Evolutionary conservation across 2,113 vertebrate species (phyloP), one percentile per base, ranked within the genome.

Genomic region (Lophotis ruficrista): DNA sequence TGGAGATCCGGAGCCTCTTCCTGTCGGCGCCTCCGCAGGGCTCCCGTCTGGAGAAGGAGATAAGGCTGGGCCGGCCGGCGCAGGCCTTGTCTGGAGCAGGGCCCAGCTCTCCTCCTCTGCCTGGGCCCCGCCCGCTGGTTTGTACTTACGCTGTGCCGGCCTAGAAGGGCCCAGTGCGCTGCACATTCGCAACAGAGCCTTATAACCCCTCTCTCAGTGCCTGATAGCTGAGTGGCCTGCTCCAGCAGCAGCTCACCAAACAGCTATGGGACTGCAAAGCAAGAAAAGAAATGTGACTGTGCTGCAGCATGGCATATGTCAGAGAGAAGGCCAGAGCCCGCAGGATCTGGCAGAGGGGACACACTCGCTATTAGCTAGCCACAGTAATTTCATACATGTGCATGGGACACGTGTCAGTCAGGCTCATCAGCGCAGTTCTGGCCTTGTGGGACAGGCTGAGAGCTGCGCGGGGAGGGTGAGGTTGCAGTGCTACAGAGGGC

Each of bases 151-250:
- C 7, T 25, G 4, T 22, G 2, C 33, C 28, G 4, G 54, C 33
- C 8, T 18, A 10, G 20, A 11, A 25, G 30, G n/a, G 38, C 38
- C 30, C 28, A 1, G 47, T 6, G 28, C 1, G 10, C 14, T 12
- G 35, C 21, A 7, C 4, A 0, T 5, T 18, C 1, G 0, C 35
- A 28, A 31, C 31, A 17, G 2, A 1, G 18, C 1, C 0, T 18
- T 28, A 23, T 10, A 15, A 19, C 30, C 71, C 7, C 27, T 41
- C 7, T 51, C 41, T 43, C 41, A 43, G 41, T 16, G 41, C 48
- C 48, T 48, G 21, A 48, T 12, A 3, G 27, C 21, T 31, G 35
- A 6, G 5, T 2, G 53, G 37, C 14, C 21, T 20, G 22, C 10
- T 16, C n/a, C 54, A 12, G 21, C 38, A 41, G n/a, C 47, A 14